Evolutionary conservation across 2,113 vertebrate species (phyloP).

Genomic region (Equus przewalskii): DNA sequence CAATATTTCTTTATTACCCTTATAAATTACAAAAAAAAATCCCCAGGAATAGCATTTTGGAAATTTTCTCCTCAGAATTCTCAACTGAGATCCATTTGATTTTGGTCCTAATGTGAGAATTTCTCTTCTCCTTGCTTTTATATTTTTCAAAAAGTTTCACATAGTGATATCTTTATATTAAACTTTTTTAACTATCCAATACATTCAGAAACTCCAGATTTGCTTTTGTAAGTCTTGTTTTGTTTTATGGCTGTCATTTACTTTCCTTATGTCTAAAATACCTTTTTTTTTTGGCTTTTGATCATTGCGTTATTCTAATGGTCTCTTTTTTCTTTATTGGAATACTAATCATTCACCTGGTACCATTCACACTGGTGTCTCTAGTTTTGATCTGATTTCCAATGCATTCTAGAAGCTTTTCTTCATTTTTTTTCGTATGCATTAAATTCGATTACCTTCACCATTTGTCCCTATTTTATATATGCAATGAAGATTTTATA

Average conservation of each 20-base stretch:
- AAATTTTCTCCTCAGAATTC: neutral
- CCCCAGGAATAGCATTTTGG: neutral
- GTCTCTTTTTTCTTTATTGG: neutral
- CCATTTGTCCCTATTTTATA: neutral
- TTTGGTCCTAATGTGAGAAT: neutral
- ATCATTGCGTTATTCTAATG: neutral
- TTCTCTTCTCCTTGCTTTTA: neutral
- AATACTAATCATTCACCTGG: neutral
- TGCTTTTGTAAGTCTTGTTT: neutral
- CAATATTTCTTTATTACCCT: neutral
- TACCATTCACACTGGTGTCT: neutral
- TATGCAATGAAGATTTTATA: neutral
- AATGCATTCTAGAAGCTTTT: neutral
- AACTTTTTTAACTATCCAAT: neutral
- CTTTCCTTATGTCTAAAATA: neutral
- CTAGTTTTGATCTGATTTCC: neutral
- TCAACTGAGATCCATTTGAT: neutral
- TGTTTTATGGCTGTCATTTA: neutral
- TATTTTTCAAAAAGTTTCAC: neutral
- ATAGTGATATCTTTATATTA: neutral
- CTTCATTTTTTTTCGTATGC: neutral
- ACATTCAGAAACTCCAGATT: neutral
- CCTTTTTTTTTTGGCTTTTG: neutral
- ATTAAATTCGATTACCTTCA: neutral
- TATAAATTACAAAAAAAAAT: neutral